phyloP scores from a whole-genome alignment of 2,797 vertebrate genomes.

The Pteropus rufus region DNA sequence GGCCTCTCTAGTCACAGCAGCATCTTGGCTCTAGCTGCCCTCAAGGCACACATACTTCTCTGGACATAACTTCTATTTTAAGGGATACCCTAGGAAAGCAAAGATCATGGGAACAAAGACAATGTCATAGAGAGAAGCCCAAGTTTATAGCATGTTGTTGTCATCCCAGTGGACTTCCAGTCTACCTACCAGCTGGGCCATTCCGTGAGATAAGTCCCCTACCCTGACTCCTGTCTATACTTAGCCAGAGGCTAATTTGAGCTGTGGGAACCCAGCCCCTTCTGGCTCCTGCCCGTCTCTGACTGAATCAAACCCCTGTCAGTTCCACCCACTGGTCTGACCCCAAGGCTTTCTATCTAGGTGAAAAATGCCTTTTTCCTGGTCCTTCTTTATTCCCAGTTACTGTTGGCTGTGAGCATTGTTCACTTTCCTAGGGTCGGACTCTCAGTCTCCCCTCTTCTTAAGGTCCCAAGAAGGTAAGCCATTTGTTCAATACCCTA shows the following conservation, averaged over 20 bases:
- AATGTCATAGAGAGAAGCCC: not conserved
- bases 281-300: not conserved
- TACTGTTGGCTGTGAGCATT: not conserved
- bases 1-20: not conserved
- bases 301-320: not conserved
- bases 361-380: not conserved
- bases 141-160: not conserved
- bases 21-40: not conserved
- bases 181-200: not conserved
- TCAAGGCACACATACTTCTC: not conserved
- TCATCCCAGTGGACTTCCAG: not conserved
- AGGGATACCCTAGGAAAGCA: not conserved
- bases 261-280: not conserved
- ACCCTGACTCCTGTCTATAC: not conserved
- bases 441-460: not conserved
- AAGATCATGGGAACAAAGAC: not conserved
- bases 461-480: not conserved
- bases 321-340: not conserved
- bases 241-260: not conserved
- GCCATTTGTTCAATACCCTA: not conserved
- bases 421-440: not conserved
- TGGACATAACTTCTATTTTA: not conserved
- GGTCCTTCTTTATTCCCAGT: not conserved
- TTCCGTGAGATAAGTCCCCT: not conserved
- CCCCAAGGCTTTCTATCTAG: not conserved